phyloP scores from a whole-genome alignment of 2,888 invertebrate species.

The Pelosia muscerda region DNA sequence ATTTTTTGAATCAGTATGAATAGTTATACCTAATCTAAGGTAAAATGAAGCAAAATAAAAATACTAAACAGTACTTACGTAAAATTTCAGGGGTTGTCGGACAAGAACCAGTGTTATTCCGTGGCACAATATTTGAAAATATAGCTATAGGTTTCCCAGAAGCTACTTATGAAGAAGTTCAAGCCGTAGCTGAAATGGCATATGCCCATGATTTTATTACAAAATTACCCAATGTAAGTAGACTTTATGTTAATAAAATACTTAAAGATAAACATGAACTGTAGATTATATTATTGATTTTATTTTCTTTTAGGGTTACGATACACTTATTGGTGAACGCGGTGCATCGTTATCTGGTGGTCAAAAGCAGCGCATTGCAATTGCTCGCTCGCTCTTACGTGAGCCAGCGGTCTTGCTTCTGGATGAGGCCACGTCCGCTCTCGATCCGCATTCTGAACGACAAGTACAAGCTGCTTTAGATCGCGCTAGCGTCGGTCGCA shows the following conservation, averaged over 20 bases:
- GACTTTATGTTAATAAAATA: background rate
- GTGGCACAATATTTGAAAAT: constrained; percentile 91
- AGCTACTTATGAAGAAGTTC: constrained; percentile 89
- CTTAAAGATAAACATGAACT: background rate
- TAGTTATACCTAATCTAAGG: too few species aligned
- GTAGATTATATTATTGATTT: background rate
- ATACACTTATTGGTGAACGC: constrained; percentile 92
- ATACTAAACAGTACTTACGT: too few species aligned
- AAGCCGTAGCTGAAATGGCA: constrained; percentile 90
- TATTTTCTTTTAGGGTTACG: constrained; percentile 86
- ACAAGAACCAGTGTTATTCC: constrained; percentile 95
- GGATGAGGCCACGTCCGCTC: constrained; percentile 95
- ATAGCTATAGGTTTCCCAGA: constrained; percentile 91
- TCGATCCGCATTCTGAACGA: constrained; percentile 93
- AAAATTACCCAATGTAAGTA: constrained; percentile 89
- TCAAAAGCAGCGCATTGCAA: constrained; percentile 94
- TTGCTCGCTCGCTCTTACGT: constrained; percentile 92
- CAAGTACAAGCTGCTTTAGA: constrained; percentile 93
- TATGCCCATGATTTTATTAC: constrained; percentile 92
- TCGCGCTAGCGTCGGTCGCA: constrained; percentile 90
- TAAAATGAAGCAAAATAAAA: too few species aligned
- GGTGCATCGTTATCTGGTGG: constrained; percentile 94
- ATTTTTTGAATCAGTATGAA: too few species aligned
- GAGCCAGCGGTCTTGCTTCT: constrained; percentile 91
- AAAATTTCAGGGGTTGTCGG: constrained; percentile 89